Evolutionary conservation across 1,140 invertebrate species (phyloP).

Genomic region (Aricia agestis): DNA sequence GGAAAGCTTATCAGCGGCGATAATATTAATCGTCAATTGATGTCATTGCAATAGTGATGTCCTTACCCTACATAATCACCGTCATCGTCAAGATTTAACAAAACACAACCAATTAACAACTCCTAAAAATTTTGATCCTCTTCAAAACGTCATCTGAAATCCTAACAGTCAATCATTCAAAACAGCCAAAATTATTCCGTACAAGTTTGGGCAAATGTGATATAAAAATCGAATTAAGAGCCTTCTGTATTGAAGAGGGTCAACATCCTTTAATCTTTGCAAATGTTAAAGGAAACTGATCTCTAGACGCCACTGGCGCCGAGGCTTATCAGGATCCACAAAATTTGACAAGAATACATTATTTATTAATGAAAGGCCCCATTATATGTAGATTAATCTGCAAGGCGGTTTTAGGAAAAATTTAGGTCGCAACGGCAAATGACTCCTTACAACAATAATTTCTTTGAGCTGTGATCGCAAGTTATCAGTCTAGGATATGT

Average conservation of each 20-base stretch:
- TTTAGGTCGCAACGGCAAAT: not conserved
- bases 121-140: too few relatives aligned
- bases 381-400: not conserved
- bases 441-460: not conserved
- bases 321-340: not conserved
- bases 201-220: not conserved
- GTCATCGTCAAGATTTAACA: too few relatives aligned
- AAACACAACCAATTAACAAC: too few relatives aligned
- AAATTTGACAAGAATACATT: not conserved
- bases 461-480: not conserved
- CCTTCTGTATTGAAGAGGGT: not conserved
- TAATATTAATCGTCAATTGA: not conserved
- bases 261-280: not conserved
- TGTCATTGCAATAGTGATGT: not conserved
- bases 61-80: not conserved
- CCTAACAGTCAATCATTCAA: too few relatives aligned
- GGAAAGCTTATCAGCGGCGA: not conserved
- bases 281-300: not conserved
- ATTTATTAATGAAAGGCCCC: not conserved
- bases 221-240: not conserved
- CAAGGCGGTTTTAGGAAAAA: not conserved
- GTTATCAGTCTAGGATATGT: conserved; percentile 13
- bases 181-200: too few relatives aligned
- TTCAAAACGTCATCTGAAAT: too few relatives aligned
- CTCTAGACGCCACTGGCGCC: not conserved